Evolutionary conservation across 2,888 invertebrate genomes (phyloP), one percentile per base, ranked within the genome.

Genomic region (Acrobasis suavella): DNA sequence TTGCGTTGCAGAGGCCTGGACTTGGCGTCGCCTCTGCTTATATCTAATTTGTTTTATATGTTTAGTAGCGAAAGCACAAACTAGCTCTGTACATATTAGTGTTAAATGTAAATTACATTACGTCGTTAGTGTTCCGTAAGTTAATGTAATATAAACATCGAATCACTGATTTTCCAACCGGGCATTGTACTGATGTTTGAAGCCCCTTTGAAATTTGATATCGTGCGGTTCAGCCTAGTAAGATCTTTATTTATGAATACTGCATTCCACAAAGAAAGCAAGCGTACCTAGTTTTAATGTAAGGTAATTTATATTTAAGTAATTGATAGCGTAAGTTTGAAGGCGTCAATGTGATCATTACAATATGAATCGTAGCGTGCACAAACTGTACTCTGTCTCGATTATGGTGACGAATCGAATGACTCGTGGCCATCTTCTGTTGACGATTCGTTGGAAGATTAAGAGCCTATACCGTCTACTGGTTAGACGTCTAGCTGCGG

Each of bases 311-410:
- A 78, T 71, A 69, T 77, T 78, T 80, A 84, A 81, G 80, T 80
- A 80, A 79, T 76, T 67, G 56, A 61, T 86, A 87, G 80, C 52
- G 73, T 89, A 89, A 87, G 83, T 82, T 83, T 81, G 78, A 88
- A 86, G 82, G 86, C 89, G 87, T 91, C 84, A 85, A 88, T 91
- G 91, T 91, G 91, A 90, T 91, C 85, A 85, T 87, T 81, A 85
- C 80, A 80, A 81, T 82, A 81, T 84, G 87, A 87, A 81, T 87
- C 74, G 87, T 91, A 91, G 91, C 77, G 85, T 89, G 91, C 91
- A 91, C 91, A 87, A 89, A 87, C 82, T 79, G 83, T 89, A 86
- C 83, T 76, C 77, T 82, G 80, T 83, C 82, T 87, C 83, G 82
- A 77, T 82, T 77, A 73, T 82, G 80, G 78, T 76, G 82, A 78